These are phyloP conservation scores for Urosaurus nigricauda DNA, from an alignment of 2,797 vertebrate genomes.

Conservation along the genomic window DNA sequence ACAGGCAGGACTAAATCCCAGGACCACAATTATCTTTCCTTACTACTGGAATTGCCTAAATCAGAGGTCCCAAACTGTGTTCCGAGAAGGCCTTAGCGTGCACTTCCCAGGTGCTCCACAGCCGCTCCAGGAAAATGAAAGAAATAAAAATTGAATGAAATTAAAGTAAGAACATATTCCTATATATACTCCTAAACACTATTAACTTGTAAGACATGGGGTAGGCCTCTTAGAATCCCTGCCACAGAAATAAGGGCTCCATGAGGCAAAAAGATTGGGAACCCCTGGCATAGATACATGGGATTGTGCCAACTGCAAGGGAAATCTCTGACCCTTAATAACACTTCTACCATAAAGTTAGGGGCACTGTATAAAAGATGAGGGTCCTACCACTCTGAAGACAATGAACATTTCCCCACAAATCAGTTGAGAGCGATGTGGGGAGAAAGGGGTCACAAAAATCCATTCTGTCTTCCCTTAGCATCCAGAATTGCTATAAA, in stretches of 20 bases:
- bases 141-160: no score
- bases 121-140: no score
- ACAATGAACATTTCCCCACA: not conserved
- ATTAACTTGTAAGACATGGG: no score
- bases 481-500: not conserved
- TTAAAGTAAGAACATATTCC: no score
- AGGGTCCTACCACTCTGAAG: not conserved
- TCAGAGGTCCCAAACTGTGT: no score
- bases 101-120: no score
- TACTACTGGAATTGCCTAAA: not conserved
- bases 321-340: not conserved
- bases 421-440: not conserved
- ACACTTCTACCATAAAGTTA: not conserved
- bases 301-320: not conserved
- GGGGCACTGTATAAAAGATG: no score
- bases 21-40: not conserved
- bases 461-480: not conserved
- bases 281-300: not conserved
- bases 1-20: not conserved
- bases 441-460: not conserved
- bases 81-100: no score
- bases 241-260: no score
- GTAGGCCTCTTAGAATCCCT: no score
- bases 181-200: no score
- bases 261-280: no score